phyloP scores from a whole-genome alignment of 2,113 vertebrate genomes.

The Hydropotes inermis region DNA sequence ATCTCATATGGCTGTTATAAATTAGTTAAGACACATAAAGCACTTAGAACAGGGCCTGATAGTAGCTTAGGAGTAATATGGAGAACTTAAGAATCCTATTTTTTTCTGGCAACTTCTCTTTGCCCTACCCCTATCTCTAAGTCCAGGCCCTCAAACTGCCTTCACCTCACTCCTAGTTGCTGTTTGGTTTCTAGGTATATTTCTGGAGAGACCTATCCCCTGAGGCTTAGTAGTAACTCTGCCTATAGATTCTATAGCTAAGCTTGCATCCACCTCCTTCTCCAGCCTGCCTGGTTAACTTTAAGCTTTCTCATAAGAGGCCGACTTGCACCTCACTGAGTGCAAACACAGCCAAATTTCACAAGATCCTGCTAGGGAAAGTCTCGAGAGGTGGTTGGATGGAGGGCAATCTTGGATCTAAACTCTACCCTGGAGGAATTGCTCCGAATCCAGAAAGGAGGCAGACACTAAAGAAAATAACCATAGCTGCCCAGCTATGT shows the following conservation, averaged over 20 bases:
- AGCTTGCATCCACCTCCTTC: not conserved
- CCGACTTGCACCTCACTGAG: not conserved
- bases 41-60: not conserved
- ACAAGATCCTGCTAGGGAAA: not conserved
- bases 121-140: not conserved
- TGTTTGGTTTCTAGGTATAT: not conserved
- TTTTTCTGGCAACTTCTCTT: not conserved
- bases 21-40: not conserved
- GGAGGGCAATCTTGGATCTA: not conserved
- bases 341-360: not conserved
- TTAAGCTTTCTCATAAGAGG: not conserved
- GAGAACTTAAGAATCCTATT: not conserved
- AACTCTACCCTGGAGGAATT: not conserved
- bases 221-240: not conserved
- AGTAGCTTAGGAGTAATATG: not conserved
- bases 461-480: not conserved
- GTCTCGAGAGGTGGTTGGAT: not conserved
- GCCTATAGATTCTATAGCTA: not conserved
- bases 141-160: not conserved
- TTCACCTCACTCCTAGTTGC: not conserved
- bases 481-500: not conserved
- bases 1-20: not conserved
- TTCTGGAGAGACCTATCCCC: not conserved
- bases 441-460: not conserved
- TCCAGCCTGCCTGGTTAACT: not conserved